Evolutionary conservation across 2,797 vertebrate genomes (phyloP), one percentile per base, ranked within the genome.

Genomic region (Cheirogaleus major): DNA sequence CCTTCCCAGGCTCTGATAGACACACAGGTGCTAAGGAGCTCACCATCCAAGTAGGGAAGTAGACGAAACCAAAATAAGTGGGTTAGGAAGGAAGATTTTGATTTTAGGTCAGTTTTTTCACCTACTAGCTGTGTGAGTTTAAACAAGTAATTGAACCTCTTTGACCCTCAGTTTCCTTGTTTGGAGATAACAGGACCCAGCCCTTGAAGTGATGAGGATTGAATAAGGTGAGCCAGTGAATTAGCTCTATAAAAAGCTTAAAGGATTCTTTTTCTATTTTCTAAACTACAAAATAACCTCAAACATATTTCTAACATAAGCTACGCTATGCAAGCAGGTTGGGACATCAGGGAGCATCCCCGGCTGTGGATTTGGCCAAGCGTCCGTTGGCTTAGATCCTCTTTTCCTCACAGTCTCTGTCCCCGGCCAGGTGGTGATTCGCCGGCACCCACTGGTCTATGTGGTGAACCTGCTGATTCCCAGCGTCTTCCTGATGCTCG

Each of bases 401-500:
- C 93, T 59, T 65, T 5, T 61, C 65, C 84, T 3, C 23, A 35
- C 61, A 35, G 27, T 30, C 23, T 65, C 87, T 84, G 32, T 91
- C 48, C 35, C 83, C 22, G 55, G 25, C 23, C 97, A 99, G 99
- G 98, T 99, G 94, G 97, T 99, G 96, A 99, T 99, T 93, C 99
- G 99, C 59, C 98, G 99, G 61, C 98, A 99, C 84, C 99, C 99
- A 25, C 98, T 99, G 97, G 98, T 98, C 98, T 99, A 99, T 0
- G 98, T 99, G 57, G 99, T 99, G 91, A 98, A 99, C 48, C 98
- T 99, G 65, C 98, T 98, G 22, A 98, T 99, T 67, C 99, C 98
- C 90, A 99, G 99, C 95, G 98, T 99, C 98, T 99, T 99, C 98
- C 98, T 99, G 48, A 99, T 99, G 99, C 93, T 99, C 25, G 99